These are phyloP conservation scores for Synaphobranchus kaupii DNA, from an alignment of 2,797 vertebrate genomes.

Conservation along the genomic window DNA sequence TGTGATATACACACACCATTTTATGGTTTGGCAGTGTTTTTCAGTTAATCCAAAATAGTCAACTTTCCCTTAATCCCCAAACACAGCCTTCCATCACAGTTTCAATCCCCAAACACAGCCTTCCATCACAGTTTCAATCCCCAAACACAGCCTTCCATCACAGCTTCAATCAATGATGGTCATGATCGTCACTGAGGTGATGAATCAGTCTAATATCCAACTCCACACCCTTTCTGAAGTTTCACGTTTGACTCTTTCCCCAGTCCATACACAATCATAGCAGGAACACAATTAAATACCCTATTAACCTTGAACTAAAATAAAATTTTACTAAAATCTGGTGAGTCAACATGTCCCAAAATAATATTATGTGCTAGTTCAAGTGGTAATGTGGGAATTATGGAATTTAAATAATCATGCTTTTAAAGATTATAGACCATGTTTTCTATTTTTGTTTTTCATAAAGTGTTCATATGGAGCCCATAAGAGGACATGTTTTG, in stretches of 20 bases:
- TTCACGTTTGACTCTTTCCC: conserved; percentile 22
- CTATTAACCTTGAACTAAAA: background rate
- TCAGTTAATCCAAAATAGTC: conserved; percentile 23
- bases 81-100: conserved; percentile 17
- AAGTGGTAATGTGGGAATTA: background rate
- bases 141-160: too few relatives aligned
- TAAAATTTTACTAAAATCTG: background rate
- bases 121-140: conserved; percentile 28
- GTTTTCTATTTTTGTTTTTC: background rate
- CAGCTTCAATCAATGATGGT: conserved; percentile 8
- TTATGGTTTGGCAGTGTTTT: background rate
- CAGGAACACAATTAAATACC: conserved; percentile 18
- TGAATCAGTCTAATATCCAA: background rate
- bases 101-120: conserved; percentile 12
- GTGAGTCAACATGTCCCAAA: background rate
- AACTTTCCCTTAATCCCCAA: conserved; percentile 24
- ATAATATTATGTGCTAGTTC: background rate
- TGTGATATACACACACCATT: background rate
- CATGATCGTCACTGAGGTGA: background rate
- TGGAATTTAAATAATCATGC: background rate
- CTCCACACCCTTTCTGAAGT: conserved; percentile 29
- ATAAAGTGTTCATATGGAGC: background rate
- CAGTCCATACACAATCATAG: background rate
- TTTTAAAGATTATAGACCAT: background rate
- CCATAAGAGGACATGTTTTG: background rate